These are phyloP conservation scores for Piscicola geometra DNA, from an alignment of 2,888 invertebrate species.

Conservation along the genomic window DNA sequence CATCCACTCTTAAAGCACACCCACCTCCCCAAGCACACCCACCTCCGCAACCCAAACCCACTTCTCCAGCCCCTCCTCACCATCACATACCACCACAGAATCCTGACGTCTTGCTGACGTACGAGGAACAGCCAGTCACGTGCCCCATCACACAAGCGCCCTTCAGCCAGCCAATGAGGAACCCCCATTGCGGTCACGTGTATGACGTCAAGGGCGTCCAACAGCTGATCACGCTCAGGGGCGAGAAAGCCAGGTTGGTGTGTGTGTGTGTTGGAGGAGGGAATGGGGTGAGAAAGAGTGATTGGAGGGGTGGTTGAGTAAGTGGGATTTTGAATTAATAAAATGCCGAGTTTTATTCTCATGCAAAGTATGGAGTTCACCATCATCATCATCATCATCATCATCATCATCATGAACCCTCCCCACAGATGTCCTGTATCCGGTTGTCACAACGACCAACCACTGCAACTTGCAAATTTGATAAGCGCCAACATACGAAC, in stretches of 20 bases:
- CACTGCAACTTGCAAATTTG: background rate
- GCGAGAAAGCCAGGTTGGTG: constrained; percentile 40
- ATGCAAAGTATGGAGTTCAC: too few relatives aligned
- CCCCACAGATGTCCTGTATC: constrained; percentile 22
- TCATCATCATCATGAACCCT: background rate
- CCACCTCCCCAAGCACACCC: background rate
- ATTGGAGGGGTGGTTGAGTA: background rate
- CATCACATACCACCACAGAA: too few relatives aligned
- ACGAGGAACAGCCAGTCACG: constrained; percentile 33
- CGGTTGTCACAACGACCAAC: constrained; percentile 16
- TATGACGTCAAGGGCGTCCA: constrained; percentile 42
- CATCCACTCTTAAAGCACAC: background rate
- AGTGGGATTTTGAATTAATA: background rate
- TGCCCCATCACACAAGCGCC: constrained; percentile 43
- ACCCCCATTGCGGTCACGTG: constrained; percentile 40
- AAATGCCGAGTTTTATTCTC: too few relatives aligned
- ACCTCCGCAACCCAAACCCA: background rate
- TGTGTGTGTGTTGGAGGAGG: background rate
- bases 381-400: too few relatives aligned
- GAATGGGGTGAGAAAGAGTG: too few relatives aligned
- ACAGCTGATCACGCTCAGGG: constrained; percentile 38
- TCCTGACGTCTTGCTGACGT: constrained; percentile 38
- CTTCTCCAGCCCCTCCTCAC: too few relatives aligned
- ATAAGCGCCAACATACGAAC: too few relatives aligned
- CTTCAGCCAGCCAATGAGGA: constrained; percentile 40